Base-by-base conservation (phyloP, 2,113 vertebrate genomes). In the Pungitius pungitius region DNA sequence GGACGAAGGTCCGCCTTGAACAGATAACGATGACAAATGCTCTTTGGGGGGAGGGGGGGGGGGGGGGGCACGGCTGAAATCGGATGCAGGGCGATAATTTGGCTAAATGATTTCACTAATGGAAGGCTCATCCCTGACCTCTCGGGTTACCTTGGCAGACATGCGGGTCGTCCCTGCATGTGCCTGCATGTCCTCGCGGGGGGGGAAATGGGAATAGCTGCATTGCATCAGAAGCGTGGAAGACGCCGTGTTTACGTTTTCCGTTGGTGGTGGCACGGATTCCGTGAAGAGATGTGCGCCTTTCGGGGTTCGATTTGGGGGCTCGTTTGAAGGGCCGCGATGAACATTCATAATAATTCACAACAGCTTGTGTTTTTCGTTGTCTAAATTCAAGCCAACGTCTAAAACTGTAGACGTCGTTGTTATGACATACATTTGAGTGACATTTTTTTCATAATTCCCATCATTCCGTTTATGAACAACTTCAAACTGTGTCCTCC, bases 161-260 rank as follows among this genome's bases (percentile, higher is more conserved):
- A 75, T 77, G 57, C 83, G 91, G 90, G 91, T 92, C 85, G 86
- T 90, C n/a, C n/a, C 72, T 87, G 82, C 91, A 58, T 85, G 92
- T 85, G 81, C 81, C 62, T 76, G 80, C 92, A 93, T 7, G 78
- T 90, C 90, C 79, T 81, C 42, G 55, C 57, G 64, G 82, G 86
- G 82, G 86, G 92, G 90, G 91, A 82, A 76, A 85, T 68, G 83
- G 81, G 77, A 86, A 73, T 62, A 72, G 67, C 56, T 86, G 73
- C 69, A 78, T 39, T 52, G 11, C 26, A 54, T 54, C 20, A n/a
- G 45, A n/a, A 20, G 14, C 37, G 3, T 13, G 8, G 26, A 2
- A 13, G 1, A 42, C 5, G 5, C 18, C 1, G 13, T 22, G 15
- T 1, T 62, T 55, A n/a, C 2, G 8, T 40, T 54, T 68, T 43